Conservation (phyloP, 1,140 invertebrate species). For the Cydia splendana region DNA sequence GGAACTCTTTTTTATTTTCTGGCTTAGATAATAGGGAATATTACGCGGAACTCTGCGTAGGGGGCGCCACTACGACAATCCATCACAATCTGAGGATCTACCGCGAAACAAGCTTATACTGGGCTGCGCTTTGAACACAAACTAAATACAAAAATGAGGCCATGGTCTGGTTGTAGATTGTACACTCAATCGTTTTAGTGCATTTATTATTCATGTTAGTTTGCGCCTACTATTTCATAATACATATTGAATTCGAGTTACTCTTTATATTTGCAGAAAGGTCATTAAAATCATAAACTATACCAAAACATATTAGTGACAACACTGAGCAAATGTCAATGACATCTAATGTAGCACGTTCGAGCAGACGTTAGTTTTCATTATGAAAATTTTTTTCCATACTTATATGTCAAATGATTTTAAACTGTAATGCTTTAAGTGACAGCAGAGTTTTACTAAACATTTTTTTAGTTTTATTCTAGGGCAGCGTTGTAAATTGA, state of each 20-base stretch:
- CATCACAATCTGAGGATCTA: no score
- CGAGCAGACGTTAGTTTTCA: neutral
- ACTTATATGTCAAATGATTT: neutral
- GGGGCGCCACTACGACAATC: no score
- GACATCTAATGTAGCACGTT: neutral
- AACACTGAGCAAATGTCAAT: slow-evolving; percentile 10
- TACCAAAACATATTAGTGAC: neutral
- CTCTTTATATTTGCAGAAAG: neutral
- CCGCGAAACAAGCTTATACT: no score
- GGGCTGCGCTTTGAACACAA: no score
- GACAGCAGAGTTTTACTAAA: neutral
- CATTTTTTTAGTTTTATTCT: neutral
- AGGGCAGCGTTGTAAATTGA: neutral
- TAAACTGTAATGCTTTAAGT: neutral
- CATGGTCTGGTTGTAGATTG: no score
- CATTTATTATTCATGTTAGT: no score
- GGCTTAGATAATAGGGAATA: no score
- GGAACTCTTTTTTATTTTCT: no score
- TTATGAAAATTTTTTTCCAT: neutral
- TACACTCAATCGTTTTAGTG: no score
- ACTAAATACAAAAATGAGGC: no score
- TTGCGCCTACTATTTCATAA: no score
- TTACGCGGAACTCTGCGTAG: no score
- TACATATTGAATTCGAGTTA: neutral
- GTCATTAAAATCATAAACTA: neutral